Conservation (phyloP, 2,113 vertebrate species). For the Sinocyclocheilus anophthalmus region DNA sequence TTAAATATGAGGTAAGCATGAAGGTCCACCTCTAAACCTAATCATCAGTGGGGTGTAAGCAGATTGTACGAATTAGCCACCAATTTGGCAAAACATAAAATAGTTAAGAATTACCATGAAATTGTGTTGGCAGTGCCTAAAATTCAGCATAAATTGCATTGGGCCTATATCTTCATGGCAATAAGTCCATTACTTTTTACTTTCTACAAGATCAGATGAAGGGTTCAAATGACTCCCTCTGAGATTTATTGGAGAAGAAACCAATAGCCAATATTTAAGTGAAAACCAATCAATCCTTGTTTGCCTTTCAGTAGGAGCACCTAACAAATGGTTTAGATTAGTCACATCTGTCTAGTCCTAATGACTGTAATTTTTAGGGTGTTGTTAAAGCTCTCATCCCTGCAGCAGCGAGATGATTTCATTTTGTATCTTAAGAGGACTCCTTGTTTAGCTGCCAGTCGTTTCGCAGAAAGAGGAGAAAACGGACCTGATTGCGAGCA, state of each 20-base stretch:
- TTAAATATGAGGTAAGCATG: not conserved
- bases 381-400: not conserved
- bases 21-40: not conserved
- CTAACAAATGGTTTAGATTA: slow-evolving; percentile 3
- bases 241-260: not conserved
- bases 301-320: not conserved
- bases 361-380: slow-evolving; percentile 11
- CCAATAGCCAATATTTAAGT: slow-evolving; percentile 28
- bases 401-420: slow-evolving; percentile 1
- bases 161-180: not conserved
- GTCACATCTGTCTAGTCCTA: not conserved
- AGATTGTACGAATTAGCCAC: no score
- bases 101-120: not conserved
- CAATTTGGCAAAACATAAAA: no score
- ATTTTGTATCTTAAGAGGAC: slow-evolving; percentile 8
- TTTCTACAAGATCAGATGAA: not conserved
- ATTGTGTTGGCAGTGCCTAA: not conserved
- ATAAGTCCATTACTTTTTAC: slow-evolving; percentile 5
- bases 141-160: not conserved
- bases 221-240: not conserved
- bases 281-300: not conserved
- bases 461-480: slow-evolving; percentile 6
- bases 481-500: slow-evolving; percentile 12
- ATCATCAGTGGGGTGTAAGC: no score
- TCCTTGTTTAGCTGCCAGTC: slow-evolving; percentile 29